Evolutionary conservation across 2,888 invertebrate species (phyloP).

Genomic region (Cordilura impudica): DNA sequence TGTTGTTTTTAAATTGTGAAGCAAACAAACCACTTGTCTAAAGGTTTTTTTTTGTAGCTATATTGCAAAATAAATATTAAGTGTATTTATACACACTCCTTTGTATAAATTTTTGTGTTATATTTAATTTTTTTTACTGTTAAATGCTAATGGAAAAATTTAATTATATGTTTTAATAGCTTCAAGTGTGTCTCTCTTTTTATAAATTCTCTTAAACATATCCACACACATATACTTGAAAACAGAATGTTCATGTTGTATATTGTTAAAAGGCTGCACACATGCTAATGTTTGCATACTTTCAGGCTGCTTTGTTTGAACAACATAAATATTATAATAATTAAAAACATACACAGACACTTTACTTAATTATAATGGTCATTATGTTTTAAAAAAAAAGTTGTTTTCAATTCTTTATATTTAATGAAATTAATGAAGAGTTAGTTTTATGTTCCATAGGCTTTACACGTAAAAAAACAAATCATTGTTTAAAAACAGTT

Average conservation of each 20-base stretch:
- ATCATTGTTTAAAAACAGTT: no score
- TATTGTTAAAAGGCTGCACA: background rate
- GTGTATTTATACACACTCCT: slow-evolving; percentile 25
- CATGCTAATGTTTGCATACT: slow-evolving; percentile 52
- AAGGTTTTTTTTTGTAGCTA: slow-evolving; percentile 7
- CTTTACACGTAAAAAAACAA: no score
- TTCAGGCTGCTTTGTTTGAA: slow-evolving; percentile 16
- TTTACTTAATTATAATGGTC: slow-evolving; percentile 39
- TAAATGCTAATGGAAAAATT: slow-evolving; percentile 61
- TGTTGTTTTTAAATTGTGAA: slow-evolving; percentile 15
- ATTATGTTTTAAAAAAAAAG: slow-evolving; percentile 12
- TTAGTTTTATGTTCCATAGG: no score
- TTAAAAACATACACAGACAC: slow-evolving; percentile 56
- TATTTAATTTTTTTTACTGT: slow-evolving; percentile 12
- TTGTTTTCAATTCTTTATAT: slow-evolving; percentile 8
- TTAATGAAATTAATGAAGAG: slow-evolving; percentile 43
- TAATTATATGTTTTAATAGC: slow-evolving; percentile 59
- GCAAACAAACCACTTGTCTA: slow-evolving; percentile 10
- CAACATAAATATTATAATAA: slow-evolving; percentile 48
- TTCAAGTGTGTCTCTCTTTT: slow-evolving; percentile 33
- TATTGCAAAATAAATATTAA: slow-evolving; percentile 31
- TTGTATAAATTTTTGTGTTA: slow-evolving; percentile 10
- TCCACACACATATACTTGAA: background rate
- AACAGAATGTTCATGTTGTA: slow-evolving; percentile 1
- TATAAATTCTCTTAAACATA: no score